A percentile compares a stretch with the other conserved stretches of the same genome.
Evolutionary conservation across 2,113 vertebrate genomes (phyloP).

Genomic region (Rattus norvegicus): DNA sequence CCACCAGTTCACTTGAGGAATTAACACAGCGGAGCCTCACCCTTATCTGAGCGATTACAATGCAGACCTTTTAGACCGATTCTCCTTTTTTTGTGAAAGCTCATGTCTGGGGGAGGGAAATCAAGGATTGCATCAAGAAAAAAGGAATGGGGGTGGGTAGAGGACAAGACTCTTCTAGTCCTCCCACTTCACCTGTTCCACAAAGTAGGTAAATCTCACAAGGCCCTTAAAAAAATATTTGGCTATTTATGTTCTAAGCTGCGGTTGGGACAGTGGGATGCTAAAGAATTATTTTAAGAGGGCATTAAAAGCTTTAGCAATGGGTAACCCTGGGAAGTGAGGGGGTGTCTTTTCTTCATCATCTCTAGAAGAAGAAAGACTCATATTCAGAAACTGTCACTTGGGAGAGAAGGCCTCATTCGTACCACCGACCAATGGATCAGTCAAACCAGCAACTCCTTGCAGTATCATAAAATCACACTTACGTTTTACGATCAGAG

Average conservation of each 20-base stretch:
- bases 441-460: constrained; percentile 38
- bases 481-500: not conserved
- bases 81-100: constrained; percentile 51
- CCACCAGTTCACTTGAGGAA: constrained; percentile 57
- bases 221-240: constrained; percentile 34
- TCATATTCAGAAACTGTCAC: not conserved
- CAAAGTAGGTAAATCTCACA: constrained; percentile 14
- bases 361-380: constrained; percentile 16
- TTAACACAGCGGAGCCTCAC: constrained; percentile 37
- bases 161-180: constrained; percentile 30
- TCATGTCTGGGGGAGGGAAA: constrained; percentile 27
- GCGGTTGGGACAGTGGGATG: constrained; percentile 24
- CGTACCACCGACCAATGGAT: constrained; percentile 26
- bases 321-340: constrained; percentile 3
- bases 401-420: not conserved
- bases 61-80: constrained; percentile 50
- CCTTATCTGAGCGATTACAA: constrained; percentile 58
- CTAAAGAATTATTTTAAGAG: constrained; percentile 61
- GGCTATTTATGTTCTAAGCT: constrained; percentile 44
- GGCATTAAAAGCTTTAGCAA: constrained; percentile 40
- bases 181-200: not conserved
- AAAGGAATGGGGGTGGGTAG: not conserved
- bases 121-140: constrained; percentile 6
- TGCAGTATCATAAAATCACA: constrained; percentile 1
- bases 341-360: not conserved